phyloP scores from a whole-genome alignment of 2,888 invertebrate genomes.

The Cybosia mesomella region DNA sequence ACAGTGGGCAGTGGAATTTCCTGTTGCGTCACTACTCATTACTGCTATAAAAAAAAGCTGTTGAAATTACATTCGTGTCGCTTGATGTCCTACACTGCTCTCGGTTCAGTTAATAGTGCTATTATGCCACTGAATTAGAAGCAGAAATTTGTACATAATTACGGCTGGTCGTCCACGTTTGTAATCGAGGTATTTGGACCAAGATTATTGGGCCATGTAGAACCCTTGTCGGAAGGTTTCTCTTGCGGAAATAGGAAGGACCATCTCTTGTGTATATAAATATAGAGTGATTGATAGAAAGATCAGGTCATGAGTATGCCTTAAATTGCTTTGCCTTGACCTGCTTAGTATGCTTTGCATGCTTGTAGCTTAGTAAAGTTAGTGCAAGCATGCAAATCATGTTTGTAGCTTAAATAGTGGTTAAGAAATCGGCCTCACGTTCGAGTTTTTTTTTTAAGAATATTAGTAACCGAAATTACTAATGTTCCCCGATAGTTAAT shows the following conservation, averaged over 20 bases:
- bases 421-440: too few species aligned
- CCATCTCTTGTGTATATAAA: background rate
- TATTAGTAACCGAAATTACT: too few species aligned
- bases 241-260: too few species aligned
- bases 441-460: too few species aligned
- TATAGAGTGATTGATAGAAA: too few species aligned
- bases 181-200: conserved; percentile 6
- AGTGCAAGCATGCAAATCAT: too few species aligned
- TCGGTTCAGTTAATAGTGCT: conserved; percentile 15
- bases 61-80: conserved; percentile 25
- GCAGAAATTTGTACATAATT: conserved; percentile 9
- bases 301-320: too few species aligned
- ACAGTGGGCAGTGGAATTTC: conserved; percentile 41
- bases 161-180: background rate
- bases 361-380: too few species aligned
- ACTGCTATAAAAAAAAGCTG: conserved; percentile 27
- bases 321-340: too few species aligned
- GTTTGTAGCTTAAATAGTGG: too few species aligned
- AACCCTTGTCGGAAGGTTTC: background rate
- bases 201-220: background rate
- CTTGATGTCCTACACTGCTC: conserved; percentile 17
- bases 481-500: too few species aligned
- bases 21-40: conserved; percentile 39
- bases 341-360: too few species aligned
- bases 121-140: conserved; percentile 9